A percentile compares a stretch with the other conserved stretches of the same genome.
Evolutionary conservation across 92 coral and sea anemone genomes (phyloP).

Genomic region (Heteractis magnifica): DNA sequence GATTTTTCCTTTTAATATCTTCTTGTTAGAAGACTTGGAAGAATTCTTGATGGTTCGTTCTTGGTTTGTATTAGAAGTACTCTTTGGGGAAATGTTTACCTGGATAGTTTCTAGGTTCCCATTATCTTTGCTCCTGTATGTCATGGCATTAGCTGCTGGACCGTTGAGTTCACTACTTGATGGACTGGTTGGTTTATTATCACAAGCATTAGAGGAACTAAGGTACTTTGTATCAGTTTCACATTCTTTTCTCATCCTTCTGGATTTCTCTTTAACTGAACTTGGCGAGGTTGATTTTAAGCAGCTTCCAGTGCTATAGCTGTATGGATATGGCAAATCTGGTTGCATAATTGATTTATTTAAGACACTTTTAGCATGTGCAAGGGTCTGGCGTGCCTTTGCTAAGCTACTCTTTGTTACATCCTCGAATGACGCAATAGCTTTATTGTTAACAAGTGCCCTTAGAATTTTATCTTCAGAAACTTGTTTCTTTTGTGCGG

Average conservation of each 20-base stretch:
- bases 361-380: conserved; percentile 38
- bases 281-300: background rate
- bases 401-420: conserved; percentile 9
- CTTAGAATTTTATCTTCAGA: background rate
- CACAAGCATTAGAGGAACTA: background rate
- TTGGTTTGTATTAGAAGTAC: background rate
- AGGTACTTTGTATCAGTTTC: too few species aligned
- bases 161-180: background rate
- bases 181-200: background rate
- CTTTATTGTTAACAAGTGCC: background rate
- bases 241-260: background rate
- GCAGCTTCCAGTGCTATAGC: too few species aligned
- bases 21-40: background rate
- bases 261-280: background rate
- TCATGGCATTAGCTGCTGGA: background rate
- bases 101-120: too few species aligned
- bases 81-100: background rate
- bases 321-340: too few species aligned
- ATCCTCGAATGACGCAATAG: background rate
- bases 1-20: background rate
- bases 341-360: background rate
- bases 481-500: background rate
- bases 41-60: background rate
- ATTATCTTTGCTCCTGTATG: too few species aligned
- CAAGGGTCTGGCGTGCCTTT: conserved; percentile 32